phyloP scores from a whole-genome alignment of 2,797 vertebrate genomes.

The Pterois miles region DNA sequence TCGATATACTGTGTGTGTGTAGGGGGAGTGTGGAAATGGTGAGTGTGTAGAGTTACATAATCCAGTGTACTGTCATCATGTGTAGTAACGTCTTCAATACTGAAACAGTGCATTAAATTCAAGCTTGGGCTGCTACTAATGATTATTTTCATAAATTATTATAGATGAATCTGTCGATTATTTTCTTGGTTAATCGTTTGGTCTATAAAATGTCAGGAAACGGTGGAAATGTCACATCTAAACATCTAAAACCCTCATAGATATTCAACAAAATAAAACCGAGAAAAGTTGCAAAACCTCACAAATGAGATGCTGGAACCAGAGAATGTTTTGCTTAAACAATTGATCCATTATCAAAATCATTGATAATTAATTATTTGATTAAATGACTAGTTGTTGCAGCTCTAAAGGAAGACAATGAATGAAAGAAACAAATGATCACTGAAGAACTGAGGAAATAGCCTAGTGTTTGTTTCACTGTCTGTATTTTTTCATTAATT shows the following conservation, averaged over 20 bases:
- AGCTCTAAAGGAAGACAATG: neutral
- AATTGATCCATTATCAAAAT: neutral
- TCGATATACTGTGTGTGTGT: neutral
- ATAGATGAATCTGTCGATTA: neutral
- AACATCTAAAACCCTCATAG: neutral
- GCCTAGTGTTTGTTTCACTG: neutral
- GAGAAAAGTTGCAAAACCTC: neutral
- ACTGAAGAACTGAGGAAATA: neutral
- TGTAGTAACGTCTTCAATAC: constrained; percentile 10
- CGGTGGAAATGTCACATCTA: neutral
- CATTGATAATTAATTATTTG: too few relatives aligned
- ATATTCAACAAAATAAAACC: neutral
- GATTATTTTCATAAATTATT: neutral
- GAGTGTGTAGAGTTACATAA: constrained; percentile 47
- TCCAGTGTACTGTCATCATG: neutral
- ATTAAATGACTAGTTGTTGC: neutral
- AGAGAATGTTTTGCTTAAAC: neutral
- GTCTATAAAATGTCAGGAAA: neutral
- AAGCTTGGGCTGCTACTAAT: neutral
- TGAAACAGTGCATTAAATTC: neutral
- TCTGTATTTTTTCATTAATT: too few relatives aligned
- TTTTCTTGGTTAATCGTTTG: neutral
- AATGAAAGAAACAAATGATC: neutral
- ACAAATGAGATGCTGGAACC: neutral
- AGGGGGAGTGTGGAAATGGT: constrained; percentile 12